phyloP scores from a whole-genome alignment of 1,140 invertebrate species.

The Hyphantria cunea region DNA sequence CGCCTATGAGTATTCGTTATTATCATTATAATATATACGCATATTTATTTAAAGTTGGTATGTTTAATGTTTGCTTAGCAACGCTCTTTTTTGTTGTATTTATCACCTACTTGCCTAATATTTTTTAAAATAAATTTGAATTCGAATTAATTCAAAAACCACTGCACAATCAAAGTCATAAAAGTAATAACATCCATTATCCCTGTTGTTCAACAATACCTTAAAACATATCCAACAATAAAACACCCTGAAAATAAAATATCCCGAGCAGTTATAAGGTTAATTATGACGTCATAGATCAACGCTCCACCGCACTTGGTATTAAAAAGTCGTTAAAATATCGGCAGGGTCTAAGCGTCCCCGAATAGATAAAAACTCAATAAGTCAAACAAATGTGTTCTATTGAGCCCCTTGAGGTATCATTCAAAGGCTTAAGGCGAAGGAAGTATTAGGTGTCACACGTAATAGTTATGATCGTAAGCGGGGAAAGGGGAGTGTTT shows the following conservation, averaged over 20 bases:
- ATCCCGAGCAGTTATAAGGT: constrained; percentile 13
- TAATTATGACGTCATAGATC: constrained; percentile 71
- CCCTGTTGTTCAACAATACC: too few relatives aligned
- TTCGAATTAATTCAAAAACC: too few relatives aligned
- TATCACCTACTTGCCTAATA: too few relatives aligned
- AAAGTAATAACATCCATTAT: not conserved
- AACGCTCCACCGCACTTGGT: constrained; percentile 32
- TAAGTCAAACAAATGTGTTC: constrained; percentile 59
- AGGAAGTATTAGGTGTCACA: constrained; percentile 72
- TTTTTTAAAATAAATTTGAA: too few relatives aligned
- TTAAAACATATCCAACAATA: not conserved
- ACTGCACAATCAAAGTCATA: not conserved
- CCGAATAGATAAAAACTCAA: constrained; percentile 23
- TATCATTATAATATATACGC: too few relatives aligned
- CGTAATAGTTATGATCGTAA: constrained; percentile 55
- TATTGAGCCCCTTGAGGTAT: constrained; percentile 35
- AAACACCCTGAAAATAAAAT: not conserved
- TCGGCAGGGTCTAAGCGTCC: constrained; percentile 35
- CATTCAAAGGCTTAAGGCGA: constrained; percentile 53
- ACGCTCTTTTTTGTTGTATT: too few relatives aligned
- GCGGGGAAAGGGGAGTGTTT: not conserved
- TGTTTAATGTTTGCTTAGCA: too few relatives aligned
- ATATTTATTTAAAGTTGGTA: too few relatives aligned
- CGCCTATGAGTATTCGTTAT: too few relatives aligned
- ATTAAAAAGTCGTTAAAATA: constrained; percentile 48